Conservation (phyloP, 37 sponge, comb jelly and placozoan genomes). For the Amphimedon queenslandica region DNA sequence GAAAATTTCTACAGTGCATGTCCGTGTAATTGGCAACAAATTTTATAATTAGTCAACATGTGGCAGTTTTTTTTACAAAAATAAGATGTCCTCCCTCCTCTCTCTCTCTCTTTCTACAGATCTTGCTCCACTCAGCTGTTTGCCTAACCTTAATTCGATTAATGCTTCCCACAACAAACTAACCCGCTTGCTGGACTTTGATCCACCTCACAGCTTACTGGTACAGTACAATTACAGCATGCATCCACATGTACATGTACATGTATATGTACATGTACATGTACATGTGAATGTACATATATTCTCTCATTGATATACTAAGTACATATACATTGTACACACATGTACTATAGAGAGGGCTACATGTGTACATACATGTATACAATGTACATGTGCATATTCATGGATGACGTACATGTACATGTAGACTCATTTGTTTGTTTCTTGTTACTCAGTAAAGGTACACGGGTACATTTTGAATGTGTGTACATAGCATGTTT, state of each 20-base stretch:
- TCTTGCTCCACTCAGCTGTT: constrained; percentile 21
- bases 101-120: constrained; percentile 24
- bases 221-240: too few relatives aligned
- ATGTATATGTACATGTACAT: not conserved
- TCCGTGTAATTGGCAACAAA: too few relatives aligned
- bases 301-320: not conserved
- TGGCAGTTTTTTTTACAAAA: not conserved
- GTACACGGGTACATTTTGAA: not conserved
- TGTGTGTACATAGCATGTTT: not conserved
- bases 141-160: constrained; percentile 53
- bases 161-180: constrained; percentile 62
- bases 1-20: not conserved
- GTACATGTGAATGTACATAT: constrained; percentile 11
- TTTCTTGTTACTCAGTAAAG: not conserved
- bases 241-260: constrained; percentile 1
- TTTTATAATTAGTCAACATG: too few relatives aligned
- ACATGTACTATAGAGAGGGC: not conserved
- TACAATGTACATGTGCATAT: not conserved
- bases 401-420: constrained; percentile 4
- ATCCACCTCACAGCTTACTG: constrained; percentile 29
- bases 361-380: not conserved
- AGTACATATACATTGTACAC: not conserved
- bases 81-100: not conserved
- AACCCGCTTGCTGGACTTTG: constrained; percentile 45
- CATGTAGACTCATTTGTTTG: not conserved